These are phyloP conservation scores for Perca flavescens DNA, from an alignment of 2,113 vertebrate species.

Conservation along the genomic window DNA sequence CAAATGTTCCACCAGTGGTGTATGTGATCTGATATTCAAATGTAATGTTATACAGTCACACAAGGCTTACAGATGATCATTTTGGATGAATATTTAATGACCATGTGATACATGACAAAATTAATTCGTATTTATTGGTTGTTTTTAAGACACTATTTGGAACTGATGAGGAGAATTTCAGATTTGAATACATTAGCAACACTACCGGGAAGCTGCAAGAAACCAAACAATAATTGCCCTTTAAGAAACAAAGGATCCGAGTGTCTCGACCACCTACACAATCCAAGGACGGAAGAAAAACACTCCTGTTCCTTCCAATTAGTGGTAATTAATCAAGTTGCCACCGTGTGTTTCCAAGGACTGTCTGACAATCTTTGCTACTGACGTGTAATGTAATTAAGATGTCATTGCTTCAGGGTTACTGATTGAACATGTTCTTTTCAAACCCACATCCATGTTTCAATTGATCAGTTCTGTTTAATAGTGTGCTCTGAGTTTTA, in stretches of 20 bases:
- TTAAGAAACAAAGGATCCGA: neutral
- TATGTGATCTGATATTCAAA: no score
- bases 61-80: no score
- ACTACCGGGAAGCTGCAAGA: no score
- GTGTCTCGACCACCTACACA: neutral
- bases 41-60: no score
- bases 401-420: slow-evolving; percentile 21
- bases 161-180: no score
- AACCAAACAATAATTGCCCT: no score
- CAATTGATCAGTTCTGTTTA: slow-evolving; percentile 36
- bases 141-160: no score
- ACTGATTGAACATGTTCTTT: slow-evolving; percentile 48
- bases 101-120: no score
- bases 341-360: neutral
- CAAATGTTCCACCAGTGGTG: no score
- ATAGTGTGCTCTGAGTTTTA: neutral
- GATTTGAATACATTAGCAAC: no score
- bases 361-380: neutral
- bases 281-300: neutral
- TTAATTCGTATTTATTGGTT: no score
- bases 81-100: no score
- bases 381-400: slow-evolving; percentile 41
- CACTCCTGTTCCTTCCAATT: neutral
- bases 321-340: slow-evolving; percentile 18
- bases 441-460: slow-evolving; percentile 31